A percentile compares a stretch with the other conserved stretches of the same genome.
Evolutionary conservation across 2,113 vertebrate genomes (phyloP).

Genomic region (Laticauda laticaudata): DNA sequence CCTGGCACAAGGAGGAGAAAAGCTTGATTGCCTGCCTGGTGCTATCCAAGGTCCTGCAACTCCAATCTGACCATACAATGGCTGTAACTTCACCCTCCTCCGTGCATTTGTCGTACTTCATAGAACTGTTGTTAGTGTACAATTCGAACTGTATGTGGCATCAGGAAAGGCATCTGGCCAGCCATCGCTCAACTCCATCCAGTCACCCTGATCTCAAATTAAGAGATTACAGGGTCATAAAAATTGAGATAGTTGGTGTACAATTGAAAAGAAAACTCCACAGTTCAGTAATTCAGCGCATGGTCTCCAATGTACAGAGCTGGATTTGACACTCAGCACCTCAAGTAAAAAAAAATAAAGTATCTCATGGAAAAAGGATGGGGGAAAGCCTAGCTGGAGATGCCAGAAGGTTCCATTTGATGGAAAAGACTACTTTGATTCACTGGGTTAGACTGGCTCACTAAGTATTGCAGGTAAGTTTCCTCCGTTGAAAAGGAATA

Average conservation of each 20-base stretch:
- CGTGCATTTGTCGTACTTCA: not conserved
- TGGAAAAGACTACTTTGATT: not conserved
- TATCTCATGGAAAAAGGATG: not conserved
- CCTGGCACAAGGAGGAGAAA: not conserved
- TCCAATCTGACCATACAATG: not conserved
- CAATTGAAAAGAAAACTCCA: not conserved
- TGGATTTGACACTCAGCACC: not conserved
- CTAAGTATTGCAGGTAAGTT: not conserved
- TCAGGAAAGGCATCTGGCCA: not conserved
- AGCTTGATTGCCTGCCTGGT: not conserved
- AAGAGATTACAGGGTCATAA: not conserved
- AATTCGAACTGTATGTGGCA: not conserved
- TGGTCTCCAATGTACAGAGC: not conserved
- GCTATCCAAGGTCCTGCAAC: constrained; percentile 6
- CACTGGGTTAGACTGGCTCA: not conserved
- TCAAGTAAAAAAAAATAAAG: not conserved
- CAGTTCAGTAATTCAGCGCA: not conserved
- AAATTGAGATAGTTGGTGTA: not conserved
- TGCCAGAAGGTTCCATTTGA: not conserved
- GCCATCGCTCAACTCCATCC: not conserved
- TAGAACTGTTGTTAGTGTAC: not conserved
- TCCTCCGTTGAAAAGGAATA: not conserved
- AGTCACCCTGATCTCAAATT: not conserved
- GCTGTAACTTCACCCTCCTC: not conserved
- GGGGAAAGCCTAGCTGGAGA: not conserved